These are phyloP conservation scores for Baccha elongata DNA, from an alignment of 2,888 invertebrate genomes.

Conservation along the genomic window DNA sequence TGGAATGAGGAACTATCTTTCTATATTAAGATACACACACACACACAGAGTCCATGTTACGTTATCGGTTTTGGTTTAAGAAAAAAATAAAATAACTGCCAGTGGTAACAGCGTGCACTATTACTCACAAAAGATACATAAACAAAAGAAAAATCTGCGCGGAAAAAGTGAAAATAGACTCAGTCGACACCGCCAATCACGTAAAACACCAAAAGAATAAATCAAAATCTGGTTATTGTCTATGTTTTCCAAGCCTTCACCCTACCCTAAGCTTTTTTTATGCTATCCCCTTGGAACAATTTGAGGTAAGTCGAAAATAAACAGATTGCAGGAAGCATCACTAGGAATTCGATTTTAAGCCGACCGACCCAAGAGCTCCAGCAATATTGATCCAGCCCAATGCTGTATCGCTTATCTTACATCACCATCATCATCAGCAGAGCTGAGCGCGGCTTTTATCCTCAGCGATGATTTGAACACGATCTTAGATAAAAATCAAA, in stretches of 20 bases:
- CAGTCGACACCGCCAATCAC: slow-evolving; percentile 73
- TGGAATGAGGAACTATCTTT: slow-evolving; percentile 69
- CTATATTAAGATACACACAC: slow-evolving; percentile 38
- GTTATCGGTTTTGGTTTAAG: slow-evolving; percentile 43
- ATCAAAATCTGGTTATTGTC: slow-evolving; percentile 69
- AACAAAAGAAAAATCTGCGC: slow-evolving; percentile 62
- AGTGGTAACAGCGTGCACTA: slow-evolving; percentile 46
- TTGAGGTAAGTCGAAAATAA: slow-evolving; percentile 20
- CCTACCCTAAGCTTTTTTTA: slow-evolving; percentile 1
- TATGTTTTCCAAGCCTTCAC: not conserved
- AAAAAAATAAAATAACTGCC: slow-evolving; percentile 37
- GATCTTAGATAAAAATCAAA: slow-evolving; percentile 71
- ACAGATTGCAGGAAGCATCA: slow-evolving; percentile 61
- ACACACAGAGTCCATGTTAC: slow-evolving; percentile 43
- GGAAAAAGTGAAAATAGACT: slow-evolving; percentile 71
- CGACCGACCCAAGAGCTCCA: slow-evolving; percentile 15
- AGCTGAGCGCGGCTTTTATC: slow-evolving; percentile 66
- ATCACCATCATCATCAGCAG: slow-evolving; percentile 63
- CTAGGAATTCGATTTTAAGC: slow-evolving; percentile 65
- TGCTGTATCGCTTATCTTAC: slow-evolving; percentile 65
- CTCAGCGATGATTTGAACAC: slow-evolving; percentile 73
- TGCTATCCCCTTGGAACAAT: slow-evolving; percentile 4
- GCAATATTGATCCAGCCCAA: slow-evolving; percentile 47
- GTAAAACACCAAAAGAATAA: slow-evolving; percentile 67
- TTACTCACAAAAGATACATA: slow-evolving; percentile 69